These are phyloP conservation scores for Neopelma chrysocephalum DNA, from an alignment of 2,797 vertebrate genomes.

Conservation along the genomic window DNA sequence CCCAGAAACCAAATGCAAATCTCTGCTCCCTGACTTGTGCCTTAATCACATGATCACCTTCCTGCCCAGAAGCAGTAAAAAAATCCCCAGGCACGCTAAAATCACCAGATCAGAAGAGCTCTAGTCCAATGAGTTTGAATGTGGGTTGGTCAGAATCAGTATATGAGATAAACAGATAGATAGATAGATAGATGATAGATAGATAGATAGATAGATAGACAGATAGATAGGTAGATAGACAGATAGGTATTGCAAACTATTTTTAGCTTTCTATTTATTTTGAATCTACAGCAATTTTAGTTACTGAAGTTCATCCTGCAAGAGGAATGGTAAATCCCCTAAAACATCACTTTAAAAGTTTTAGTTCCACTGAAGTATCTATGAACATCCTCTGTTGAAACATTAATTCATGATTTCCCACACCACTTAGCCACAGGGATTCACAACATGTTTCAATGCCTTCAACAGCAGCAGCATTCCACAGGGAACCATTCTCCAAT, in stretches of 20 bases:
- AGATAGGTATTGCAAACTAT: background rate
- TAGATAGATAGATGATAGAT: too few relatives aligned
- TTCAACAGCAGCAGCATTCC: conserved; percentile 14
- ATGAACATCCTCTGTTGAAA: background rate
- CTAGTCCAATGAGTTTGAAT: background rate
- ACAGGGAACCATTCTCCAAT: background rate
- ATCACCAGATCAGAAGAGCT: background rate
- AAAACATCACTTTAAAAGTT: background rate
- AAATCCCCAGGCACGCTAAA: background rate
- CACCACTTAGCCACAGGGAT: background rate
- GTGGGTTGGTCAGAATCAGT: background rate
- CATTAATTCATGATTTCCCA: background rate
- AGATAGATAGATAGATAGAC: background rate
- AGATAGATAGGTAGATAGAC: background rate
- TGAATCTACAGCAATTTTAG: background rate
- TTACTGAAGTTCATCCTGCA: background rate
- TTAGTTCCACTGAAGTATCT: background rate
- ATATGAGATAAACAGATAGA: background rate
- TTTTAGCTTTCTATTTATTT: background rate
- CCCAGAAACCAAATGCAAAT: conserved; percentile 37
- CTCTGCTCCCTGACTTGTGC: conserved; percentile 30
- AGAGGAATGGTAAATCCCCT: background rate
- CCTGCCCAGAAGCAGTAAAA: conserved; percentile 2
- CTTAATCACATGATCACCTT: conserved; percentile 33
- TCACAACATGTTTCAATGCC: background rate